Conservation (phyloP, 2,113 vertebrate genomes). For the Ctenomys sociabilis region DNA sequence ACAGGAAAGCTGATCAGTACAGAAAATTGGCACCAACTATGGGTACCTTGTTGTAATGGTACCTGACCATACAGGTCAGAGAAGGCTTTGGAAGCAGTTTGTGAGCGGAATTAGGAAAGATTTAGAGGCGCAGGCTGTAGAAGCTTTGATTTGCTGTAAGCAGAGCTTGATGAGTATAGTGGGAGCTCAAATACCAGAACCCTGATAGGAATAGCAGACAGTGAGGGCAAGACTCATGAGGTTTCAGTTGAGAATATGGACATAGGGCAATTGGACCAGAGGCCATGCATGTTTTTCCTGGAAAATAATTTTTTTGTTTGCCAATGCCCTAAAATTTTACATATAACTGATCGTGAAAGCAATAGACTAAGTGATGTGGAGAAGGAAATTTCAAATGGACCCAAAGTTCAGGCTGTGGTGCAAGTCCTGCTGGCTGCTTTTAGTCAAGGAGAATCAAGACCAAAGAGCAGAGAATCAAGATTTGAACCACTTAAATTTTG, state of each 20-base stretch:
- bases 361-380: neutral
- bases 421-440: neutral
- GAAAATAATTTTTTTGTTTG: neutral
- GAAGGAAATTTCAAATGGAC: neutral
- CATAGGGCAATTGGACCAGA: neutral
- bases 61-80: neutral
- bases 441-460: neutral
- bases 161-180: neutral
- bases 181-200: neutral
- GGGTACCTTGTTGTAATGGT: neutral
- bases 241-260: neutral
- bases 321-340: neutral
- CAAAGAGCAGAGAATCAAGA: neutral
- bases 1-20: neutral
- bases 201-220: neutral
- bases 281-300: neutral
- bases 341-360: neutral
- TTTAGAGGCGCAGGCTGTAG: neutral
- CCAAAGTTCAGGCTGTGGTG: neutral
- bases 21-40: neutral
- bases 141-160: neutral
- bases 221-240: neutral
- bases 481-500: neutral
- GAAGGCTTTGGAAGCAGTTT: neutral
- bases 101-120: neutral